These are phyloP conservation scores for Drosophila tristis DNA, from an alignment of 1,140 invertebrate species.

Conservation along the genomic window DNA sequence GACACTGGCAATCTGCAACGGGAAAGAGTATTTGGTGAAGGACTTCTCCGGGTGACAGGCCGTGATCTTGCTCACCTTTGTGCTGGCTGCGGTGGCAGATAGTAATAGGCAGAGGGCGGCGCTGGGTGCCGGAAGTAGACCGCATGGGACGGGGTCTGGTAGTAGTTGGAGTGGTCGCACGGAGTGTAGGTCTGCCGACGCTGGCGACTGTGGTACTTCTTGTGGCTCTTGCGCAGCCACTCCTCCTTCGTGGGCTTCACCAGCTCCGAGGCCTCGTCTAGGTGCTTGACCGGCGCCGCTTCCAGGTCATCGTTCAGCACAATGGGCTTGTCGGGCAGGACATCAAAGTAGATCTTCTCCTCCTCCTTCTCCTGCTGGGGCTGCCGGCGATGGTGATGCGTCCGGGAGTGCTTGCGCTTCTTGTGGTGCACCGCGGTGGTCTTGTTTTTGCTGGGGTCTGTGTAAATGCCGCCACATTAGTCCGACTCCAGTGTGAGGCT, in stretches of 20 bases:
- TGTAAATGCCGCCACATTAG: neutral
- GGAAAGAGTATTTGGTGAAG: neutral
- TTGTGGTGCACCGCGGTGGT: constrained; percentile 25
- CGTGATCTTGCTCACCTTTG: constrained; percentile 11
- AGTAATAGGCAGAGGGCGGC: neutral
- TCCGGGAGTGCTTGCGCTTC: constrained; percentile 24
- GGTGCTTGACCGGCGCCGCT: constrained; percentile 11
- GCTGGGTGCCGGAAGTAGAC: neutral
- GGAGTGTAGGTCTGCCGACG: constrained; percentile 48
- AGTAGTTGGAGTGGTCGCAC: constrained; percentile 1
- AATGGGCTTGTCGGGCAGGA: constrained; percentile 63
- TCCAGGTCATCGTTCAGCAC: constrained; percentile 35
- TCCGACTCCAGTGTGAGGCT: neutral
- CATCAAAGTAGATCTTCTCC: constrained; percentile 68
- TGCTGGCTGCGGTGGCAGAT: constrained; percentile 28
- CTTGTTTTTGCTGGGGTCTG: constrained; percentile 64
- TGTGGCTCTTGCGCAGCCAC: constrained; percentile 54
- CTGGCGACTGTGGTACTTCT: constrained; percentile 62
- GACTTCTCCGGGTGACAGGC: too few relatives aligned
- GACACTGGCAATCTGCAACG: constrained; percentile 17
- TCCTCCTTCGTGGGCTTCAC: constrained; percentile 49
- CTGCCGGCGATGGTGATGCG: constrained; percentile 33
- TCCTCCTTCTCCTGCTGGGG: constrained; percentile 17
- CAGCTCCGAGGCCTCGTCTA: constrained; percentile 38
- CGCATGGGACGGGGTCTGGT: constrained; percentile 1